A percentile compares a stretch with the other conserved stretches of the same genome.
Evolutionary conservation across 2,797 vertebrate species (phyloP).

Genomic region (Synaphobranchus kaupii): DNA sequence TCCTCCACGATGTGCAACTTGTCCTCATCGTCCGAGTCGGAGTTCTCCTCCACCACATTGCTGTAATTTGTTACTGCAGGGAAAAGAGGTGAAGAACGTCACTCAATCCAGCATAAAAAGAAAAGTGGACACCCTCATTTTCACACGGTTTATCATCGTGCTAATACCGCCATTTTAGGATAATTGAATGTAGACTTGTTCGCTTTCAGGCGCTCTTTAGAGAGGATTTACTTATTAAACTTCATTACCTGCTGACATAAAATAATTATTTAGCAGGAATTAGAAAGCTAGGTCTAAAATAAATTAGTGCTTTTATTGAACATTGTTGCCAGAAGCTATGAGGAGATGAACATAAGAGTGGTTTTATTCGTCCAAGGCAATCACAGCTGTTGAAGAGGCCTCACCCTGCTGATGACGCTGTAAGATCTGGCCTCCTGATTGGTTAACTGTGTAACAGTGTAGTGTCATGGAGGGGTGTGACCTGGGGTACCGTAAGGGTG

Average conservation of each 20-base stretch:
- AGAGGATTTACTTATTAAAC: neutral
- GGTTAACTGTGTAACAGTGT: constrained; percentile 16
- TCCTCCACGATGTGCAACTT: constrained; percentile 99
- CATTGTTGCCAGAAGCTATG: neutral
- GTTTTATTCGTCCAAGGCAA: too few relatives aligned
- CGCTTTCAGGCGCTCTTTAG: neutral
- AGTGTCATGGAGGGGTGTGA: constrained; percentile 38
- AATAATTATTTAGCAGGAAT: neutral
- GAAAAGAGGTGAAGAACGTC: neutral
- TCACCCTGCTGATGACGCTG: constrained; percentile 1
- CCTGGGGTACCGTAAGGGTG: constrained; percentile 32
- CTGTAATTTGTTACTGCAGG: constrained; percentile 88
- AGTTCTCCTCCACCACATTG: constrained; percentile 91
- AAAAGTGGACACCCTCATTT: neutral
- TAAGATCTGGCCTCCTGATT: constrained; percentile 22
- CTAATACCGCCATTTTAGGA: too few relatives aligned
- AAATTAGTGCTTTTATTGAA: neutral
- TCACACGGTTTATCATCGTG: neutral
- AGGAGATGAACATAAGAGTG: too few relatives aligned
- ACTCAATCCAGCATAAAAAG: neutral
- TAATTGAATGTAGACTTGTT: neutral
- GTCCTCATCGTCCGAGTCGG: constrained; percentile 97
- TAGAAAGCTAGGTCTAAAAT: neutral
- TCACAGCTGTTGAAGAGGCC: neutral
- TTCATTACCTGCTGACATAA: neutral